Evolutionary conservation across 2,113 vertebrate genomes (phyloP).

Genomic region (Actenoides lindsayi): DNA sequence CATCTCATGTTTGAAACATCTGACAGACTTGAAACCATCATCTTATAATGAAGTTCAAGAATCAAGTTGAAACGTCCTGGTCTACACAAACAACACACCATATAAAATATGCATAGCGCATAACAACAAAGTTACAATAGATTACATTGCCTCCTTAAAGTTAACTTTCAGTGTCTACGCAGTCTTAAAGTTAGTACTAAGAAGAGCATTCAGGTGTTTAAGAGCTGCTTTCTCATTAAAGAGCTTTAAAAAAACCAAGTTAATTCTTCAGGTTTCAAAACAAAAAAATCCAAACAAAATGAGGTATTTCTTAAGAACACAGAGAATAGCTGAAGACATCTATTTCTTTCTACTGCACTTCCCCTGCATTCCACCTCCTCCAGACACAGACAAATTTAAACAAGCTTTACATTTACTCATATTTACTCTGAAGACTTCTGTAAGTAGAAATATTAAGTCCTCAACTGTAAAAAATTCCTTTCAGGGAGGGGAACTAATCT

Average conservation of each 20-base stretch:
- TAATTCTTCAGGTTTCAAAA: neutral
- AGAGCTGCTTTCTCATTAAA: neutral
- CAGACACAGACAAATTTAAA: neutral
- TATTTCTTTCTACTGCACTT: neutral
- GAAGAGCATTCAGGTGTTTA: neutral
- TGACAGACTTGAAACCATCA: neutral
- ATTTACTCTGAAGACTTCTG: neutral
- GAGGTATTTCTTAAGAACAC: neutral
- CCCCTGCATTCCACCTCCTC: neutral
- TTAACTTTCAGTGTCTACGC: neutral
- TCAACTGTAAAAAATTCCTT: neutral
- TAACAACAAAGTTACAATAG: neutral
- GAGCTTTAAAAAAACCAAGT: neutral
- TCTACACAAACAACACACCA: neutral
- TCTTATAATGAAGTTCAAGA: neutral
- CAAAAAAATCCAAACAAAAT: neutral
- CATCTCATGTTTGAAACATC: neutral
- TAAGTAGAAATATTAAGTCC: neutral
- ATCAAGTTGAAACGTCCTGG: accelerated
- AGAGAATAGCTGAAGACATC: neutral
- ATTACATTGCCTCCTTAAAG: neutral
- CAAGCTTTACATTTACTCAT: neutral
- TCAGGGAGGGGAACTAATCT: neutral
- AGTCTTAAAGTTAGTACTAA: neutral
- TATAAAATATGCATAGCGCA: neutral